Percentiles rank a stretch among this genome's conserved stretches.
Conservation (phyloP, 2,113 vertebrate genomes). For the Brachyistius frenatus region DNA sequence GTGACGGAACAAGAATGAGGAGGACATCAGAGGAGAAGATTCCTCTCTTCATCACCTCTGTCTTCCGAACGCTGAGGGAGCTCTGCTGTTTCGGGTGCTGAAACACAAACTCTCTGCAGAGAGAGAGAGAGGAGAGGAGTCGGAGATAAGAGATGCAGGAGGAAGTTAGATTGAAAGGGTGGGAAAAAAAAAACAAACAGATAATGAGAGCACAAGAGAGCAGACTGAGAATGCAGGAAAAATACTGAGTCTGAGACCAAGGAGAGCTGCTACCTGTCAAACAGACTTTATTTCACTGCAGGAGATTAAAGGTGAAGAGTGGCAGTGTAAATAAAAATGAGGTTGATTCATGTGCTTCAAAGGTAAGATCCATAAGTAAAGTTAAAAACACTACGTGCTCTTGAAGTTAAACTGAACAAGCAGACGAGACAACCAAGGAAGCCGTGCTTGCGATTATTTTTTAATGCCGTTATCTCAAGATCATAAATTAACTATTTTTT, state of each 20-base stretch:
- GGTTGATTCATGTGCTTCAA: constrained; percentile 40
- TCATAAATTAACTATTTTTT: too few species aligned
- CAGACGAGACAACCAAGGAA: not conserved
- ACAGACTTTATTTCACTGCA: constrained; percentile 33
- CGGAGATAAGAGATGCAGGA: constrained; percentile 24
- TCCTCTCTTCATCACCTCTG: constrained; percentile 83
- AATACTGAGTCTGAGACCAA: constrained; percentile 33
- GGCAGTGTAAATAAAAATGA: constrained; percentile 35
- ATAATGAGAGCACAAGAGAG: constrained; percentile 66
- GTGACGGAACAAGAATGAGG: constrained; percentile 76
- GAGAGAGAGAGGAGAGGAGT: not conserved
- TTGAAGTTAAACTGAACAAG: constrained; percentile 25
- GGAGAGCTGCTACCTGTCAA: constrained; percentile 55
- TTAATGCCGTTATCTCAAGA: too few species aligned
- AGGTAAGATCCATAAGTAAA: constrained; percentile 33
- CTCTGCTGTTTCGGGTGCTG: constrained; percentile 81
- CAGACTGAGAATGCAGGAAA: constrained; percentile 23
- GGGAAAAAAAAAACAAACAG: constrained; percentile 24
- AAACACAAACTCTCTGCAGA: constrained; percentile 84
- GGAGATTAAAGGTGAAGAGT: constrained; percentile 47
- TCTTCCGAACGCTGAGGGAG: constrained; percentile 83
- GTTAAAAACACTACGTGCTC: constrained; percentile 23
- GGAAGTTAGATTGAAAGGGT: constrained; percentile 13
- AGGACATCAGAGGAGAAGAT: constrained; percentile 81
- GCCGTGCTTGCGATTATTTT: too few species aligned